Base-by-base conservation (phyloP, 2,113 vertebrate species). In the Propithecus coquereli region DNA sequence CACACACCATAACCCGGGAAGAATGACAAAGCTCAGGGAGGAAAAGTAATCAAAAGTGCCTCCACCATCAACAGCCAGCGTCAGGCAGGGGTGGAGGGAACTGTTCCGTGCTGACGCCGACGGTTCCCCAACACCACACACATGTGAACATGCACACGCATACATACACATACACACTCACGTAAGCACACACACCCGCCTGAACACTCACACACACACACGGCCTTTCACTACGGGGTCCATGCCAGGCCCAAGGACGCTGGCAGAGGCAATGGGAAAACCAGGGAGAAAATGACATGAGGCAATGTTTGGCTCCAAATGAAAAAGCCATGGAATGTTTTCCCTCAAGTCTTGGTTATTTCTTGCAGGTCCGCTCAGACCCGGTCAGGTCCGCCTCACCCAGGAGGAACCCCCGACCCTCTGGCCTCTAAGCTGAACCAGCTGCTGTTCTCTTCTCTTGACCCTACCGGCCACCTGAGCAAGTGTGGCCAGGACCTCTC, bases 241-340 rank as follows among this genome's bases (percentile, higher is more conserved):
- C 50, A 70, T 93, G 45, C 90, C 84, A 97, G 94, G 84, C 88
- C 96, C 91, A 73, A 83, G 20, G 40, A 87, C 97, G 61, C 96
- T 97, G 96, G 95, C 94, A 98, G 96, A 97, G 76, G 95, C 95
- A 77, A 73, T 77, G 95, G 97, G 96, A 97, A 97, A 94, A 77
- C 84, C 73, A 97, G 82, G 94, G 71, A 98, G 71, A 74, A 97
- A 94, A 97, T 96, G 73, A 83, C 94, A 95, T 91, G 95, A 98
- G 74, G 89, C 84, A 83, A 84, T 11, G 30, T 74, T 95, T 93
- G 96, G 95, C 88, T 94, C 92, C 84, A 81, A 61, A 84, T 40
- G 83, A 63, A 82, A 93, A 95, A 73, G 82, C 84, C 84, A 45
- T 32, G 80, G 68, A 76, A 80, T 34, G 77, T 40, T 89, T 63